Percentiles rank a stretch among this genome's conserved stretches.
These are phyloP conservation scores for Eurois occulta DNA, from an alignment of 2,888 invertebrate species.

Conservation along the genomic window DNA sequence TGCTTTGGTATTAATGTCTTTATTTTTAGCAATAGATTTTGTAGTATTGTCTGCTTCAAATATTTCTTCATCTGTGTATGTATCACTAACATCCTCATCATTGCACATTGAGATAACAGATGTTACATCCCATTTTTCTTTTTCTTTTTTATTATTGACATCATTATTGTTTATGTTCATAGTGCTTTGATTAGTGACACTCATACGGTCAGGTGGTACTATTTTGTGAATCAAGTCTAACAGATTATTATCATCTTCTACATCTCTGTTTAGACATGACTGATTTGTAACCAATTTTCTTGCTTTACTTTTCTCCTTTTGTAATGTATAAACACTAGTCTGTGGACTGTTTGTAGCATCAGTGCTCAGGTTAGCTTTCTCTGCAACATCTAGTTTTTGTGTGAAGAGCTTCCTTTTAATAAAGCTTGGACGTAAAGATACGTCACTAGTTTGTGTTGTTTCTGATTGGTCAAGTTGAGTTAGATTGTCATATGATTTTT, in stretches of 20 bases:
- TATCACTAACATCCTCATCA: constrained; percentile 80
- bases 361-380: constrained; percentile 75
- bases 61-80: constrained; percentile 86
- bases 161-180: constrained; percentile 70
- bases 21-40: constrained; percentile 39
- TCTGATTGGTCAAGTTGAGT: constrained; percentile 48
- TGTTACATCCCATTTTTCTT: constrained; percentile 80
- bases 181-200: constrained; percentile 76
- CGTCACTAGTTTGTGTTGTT: constrained; percentile 68
- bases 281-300: constrained; percentile 82
- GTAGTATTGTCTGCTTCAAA: constrained; percentile 65
- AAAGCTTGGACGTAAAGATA: constrained; percentile 84
- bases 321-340: constrained; percentile 72
- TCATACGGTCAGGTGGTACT: constrained; percentile 82
- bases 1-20: constrained; percentile 43
- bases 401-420: constrained; percentile 86
- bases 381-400: constrained; percentile 83
- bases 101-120: constrained; percentile 79
- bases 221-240: constrained; percentile 86
- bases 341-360: constrained; percentile 80
- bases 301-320: constrained; percentile 82
- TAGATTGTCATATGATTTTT: constrained; percentile 53
- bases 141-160: constrained; percentile 65
- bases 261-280: constrained; percentile 81
- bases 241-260: constrained; percentile 79